A percentile compares a stretch with the other conserved stretches of the same genome.
These are phyloP conservation scores for Pangasius mekongensis DNA, from an alignment of 2,797 vertebrate genomes.

Conservation along the genomic window DNA sequence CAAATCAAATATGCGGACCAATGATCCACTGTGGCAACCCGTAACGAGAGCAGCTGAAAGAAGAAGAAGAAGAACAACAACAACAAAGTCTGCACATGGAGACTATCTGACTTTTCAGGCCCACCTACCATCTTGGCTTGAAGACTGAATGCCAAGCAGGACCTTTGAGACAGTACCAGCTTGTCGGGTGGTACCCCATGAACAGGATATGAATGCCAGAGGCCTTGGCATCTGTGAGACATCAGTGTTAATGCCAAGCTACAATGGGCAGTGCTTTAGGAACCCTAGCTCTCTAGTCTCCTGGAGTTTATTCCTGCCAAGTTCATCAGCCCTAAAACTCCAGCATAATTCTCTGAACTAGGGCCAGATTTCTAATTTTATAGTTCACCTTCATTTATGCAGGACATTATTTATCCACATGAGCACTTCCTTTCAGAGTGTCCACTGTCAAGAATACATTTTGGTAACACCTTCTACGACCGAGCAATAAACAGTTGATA, in stretches of 20 bases:
- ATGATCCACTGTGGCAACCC: no score
- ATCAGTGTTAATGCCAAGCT: conserved; percentile 7
- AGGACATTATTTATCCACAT: background rate
- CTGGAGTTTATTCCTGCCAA: conserved; percentile 12
- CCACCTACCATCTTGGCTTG: background rate
- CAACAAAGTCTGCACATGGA: background rate
- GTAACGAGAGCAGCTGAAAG: no score
- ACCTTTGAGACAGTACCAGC: background rate
- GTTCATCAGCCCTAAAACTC: background rate
- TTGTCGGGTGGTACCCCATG: conserved; percentile 11
- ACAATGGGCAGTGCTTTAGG: conserved; percentile 13
- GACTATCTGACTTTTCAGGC: background rate
- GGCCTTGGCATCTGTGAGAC: conserved; percentile 27
- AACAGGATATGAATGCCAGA: conserved; percentile 10
- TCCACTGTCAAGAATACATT: background rate
- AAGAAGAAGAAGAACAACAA: no score
- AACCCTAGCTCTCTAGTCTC: background rate
- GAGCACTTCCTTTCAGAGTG: background rate
- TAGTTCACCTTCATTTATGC: background rate
- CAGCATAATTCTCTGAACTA: background rate
- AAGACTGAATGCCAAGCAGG: background rate
- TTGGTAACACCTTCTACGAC: background rate
- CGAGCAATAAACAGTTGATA: background rate
- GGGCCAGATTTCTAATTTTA: background rate
- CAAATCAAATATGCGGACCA: no score